Evolutionary conservation across 2,888 invertebrate species (phyloP), one percentile per base, ranked within the genome.

Genomic region (Stenoptilia bipunctidactyla): DNA sequence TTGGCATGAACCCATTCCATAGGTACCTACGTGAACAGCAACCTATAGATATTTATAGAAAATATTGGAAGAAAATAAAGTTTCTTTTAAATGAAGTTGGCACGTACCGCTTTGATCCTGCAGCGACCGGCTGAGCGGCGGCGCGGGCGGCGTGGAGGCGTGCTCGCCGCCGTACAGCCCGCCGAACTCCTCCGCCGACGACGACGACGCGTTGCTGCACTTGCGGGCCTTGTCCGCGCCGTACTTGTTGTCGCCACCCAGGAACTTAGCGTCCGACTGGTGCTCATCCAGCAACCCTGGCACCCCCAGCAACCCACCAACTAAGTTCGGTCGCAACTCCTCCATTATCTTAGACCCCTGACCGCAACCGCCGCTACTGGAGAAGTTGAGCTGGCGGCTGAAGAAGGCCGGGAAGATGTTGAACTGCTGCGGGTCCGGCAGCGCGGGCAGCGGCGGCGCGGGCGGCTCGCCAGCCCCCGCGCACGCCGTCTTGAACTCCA

Each of bases 391-490:
- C 77, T 94, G 94, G 48, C 94, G 87, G 85, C 93, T 93, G 76
- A 94, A 94, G 68, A 94, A 94, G 45, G 94, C 94, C 58, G 94
- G 94, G 77, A 94, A 94, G 62, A 94, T 94, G 86, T 94, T 94
- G 86, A 94, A 94, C 84, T 93, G 93, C 68, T 93, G 92, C 49
- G 89, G 90, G 55, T 88, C 87, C 53, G 86, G 87, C 58, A 87
- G 86, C 58, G 83, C 85, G 62, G 85, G 79, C 57, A 86, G 88
- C 58, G 80, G 75, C 73, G 74, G 77, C 77, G 74, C 80, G 75
- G 76, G 77, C 50, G 73, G 75, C 70, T 79, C 80, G 34, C 58
- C 66, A 79, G 84, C 86, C 80, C 80, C 82, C 85, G 75, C 85
- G 83, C 83, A 91, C 72, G 88, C 88, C 83, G 89, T 89, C 87